These are phyloP conservation scores for Tarsius wallacei DNA, from an alignment of 2,797 vertebrate genomes.

Conservation along the genomic window DNA sequence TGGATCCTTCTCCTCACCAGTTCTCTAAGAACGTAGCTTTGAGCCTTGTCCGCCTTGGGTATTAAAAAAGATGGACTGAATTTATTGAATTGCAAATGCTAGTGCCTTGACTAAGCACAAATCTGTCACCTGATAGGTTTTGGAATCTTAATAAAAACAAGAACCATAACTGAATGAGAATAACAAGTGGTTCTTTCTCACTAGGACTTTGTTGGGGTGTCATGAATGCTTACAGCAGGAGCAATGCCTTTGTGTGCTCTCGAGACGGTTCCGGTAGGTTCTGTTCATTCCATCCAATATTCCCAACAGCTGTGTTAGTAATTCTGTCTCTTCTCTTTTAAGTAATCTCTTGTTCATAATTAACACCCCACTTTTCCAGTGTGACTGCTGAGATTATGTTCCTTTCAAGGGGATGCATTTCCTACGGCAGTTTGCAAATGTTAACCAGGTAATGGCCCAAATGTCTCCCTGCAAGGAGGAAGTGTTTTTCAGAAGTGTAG, in stretches of 20 bases:
- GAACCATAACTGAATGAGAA: neutral
- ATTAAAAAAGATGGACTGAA: neutral
- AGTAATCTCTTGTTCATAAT: conserved; percentile 70
- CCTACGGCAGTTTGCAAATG: conserved; percentile 17
- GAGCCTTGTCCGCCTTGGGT: neutral
- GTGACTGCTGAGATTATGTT: neutral
- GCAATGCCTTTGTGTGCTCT: neutral
- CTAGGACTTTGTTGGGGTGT: neutral
- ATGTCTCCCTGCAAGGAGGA: conserved; percentile 51
- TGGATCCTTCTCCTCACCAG: neutral
- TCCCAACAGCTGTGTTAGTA: conserved; percentile 23
- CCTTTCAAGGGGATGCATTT: conserved; percentile 73
- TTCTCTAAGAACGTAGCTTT: neutral
- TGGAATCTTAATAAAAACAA: neutral
- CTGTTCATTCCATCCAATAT: neutral
- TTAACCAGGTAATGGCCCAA: conserved; percentile 43
- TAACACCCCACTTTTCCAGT: conserved; percentile 32
- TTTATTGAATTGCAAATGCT: neutral
- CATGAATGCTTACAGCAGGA: neutral
- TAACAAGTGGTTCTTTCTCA: neutral
- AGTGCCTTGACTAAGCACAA: neutral
- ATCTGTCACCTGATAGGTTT: neutral
- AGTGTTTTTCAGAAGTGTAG: conserved; percentile 58
- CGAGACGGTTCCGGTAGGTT: neutral
- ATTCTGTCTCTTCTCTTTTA: conserved; percentile 30